Conservation (phyloP, 1,140 invertebrate species). For the Bombus impatiens region DNA sequence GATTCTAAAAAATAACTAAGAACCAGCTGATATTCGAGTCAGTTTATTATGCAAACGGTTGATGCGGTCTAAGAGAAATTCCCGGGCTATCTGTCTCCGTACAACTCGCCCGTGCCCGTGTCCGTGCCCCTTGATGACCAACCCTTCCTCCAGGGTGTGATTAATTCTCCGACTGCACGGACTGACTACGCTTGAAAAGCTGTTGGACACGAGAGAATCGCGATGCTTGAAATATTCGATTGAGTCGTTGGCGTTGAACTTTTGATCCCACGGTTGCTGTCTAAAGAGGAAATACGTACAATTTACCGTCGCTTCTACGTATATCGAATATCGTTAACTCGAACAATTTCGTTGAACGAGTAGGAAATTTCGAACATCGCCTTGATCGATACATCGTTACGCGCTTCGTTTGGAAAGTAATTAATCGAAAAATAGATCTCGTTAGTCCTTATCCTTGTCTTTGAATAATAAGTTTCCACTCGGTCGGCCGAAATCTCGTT, state of each 20-base stretch:
- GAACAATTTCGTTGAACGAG: too few relatives aligned
- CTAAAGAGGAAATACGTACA: too few relatives aligned
- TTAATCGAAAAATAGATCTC: too few relatives aligned
- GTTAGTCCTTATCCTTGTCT: too few relatives aligned
- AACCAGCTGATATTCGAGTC: constrained; percentile 20
- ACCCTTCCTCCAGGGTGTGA: constrained; percentile 40
- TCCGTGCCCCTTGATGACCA: constrained; percentile 32
- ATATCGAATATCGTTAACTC: too few relatives aligned
- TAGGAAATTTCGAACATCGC: too few relatives aligned
- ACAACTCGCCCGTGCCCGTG: constrained; percentile 1
- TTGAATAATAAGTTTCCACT: too few relatives aligned
- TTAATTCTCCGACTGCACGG: constrained; percentile 54
- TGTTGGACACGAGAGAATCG: constrained; percentile 41
- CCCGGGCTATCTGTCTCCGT: constrained; percentile 52
- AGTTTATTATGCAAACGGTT: constrained; percentile 44
- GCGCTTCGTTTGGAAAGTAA: too few relatives aligned
- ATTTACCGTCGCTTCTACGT: too few relatives aligned
- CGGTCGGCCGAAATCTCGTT: too few relatives aligned
- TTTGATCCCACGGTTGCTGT: neutral
- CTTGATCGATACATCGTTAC: too few relatives aligned
- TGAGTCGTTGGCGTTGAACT: constrained; percentile 44
- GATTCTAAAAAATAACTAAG: constrained; percentile 25
- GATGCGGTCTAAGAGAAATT: constrained; percentile 48
- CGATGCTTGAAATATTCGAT: constrained; percentile 47
- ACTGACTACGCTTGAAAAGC: constrained; percentile 42